phyloP scores from a whole-genome alignment of 2,797 vertebrate species.

The Sebastes trivittatus region DNA sequence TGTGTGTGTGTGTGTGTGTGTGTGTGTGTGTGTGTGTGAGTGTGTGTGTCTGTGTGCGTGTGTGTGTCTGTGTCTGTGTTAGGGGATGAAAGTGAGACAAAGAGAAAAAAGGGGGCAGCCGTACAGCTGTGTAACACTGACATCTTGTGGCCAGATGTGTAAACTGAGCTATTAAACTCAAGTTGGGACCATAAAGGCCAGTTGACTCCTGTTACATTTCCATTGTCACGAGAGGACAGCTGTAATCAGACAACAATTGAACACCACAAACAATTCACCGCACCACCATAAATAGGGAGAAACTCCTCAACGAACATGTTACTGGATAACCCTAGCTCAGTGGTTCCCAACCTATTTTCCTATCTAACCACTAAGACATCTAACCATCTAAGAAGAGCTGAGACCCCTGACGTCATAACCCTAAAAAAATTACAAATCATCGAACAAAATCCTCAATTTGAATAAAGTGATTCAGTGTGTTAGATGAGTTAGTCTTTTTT shows the following conservation, averaged over 20 bases:
- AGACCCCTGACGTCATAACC: no score
- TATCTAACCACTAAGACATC: no score
- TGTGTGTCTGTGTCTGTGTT: neutral
- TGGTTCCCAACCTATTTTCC: no score
- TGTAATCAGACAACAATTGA: neutral
- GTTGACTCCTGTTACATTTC: neutral
- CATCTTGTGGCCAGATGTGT: conserved; percentile 58
- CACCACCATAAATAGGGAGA: neutral
- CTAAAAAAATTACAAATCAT: no score
- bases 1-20: neutral
- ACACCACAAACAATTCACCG: neutral
- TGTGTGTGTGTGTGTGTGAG: neutral
- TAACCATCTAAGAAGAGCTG: no score
- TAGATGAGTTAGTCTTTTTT: no score
- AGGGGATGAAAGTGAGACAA: neutral
- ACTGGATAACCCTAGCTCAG: neutral
- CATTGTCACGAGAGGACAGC: neutral
- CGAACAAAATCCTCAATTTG: no score
- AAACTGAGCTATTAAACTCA: neutral
- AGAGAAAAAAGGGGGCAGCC: neutral
- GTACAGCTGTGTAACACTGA: conserved; percentile 58
- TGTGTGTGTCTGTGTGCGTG: neutral
- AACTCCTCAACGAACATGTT: neutral
- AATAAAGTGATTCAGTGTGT: no score
- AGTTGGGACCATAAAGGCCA: neutral